phyloP scores from a whole-genome alignment of 1,140 invertebrate genomes.

The Diploscapter pachys region DNA sequence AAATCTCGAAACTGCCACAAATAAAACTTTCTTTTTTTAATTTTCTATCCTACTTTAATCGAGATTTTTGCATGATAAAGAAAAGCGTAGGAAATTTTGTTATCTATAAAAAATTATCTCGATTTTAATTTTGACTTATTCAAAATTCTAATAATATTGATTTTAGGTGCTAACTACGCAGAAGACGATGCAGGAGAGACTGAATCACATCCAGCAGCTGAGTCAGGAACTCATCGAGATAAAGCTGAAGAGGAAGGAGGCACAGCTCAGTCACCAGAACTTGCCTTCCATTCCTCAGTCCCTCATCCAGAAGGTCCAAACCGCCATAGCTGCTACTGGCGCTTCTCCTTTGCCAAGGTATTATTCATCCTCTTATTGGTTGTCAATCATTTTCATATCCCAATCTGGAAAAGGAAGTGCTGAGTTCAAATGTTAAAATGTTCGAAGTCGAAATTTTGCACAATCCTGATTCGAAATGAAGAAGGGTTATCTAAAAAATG shows the following conservation, averaged over 20 bases:
- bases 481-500: too few species aligned
- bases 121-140: too few species aligned
- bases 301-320: constrained; percentile 2
- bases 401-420: too few species aligned
- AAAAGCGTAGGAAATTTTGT: too few species aligned
- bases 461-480: too few species aligned
- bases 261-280: background rate
- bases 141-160: background rate
- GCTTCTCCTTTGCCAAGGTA: background rate
- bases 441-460: too few species aligned
- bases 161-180: background rate
- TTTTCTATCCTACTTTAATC: background rate
- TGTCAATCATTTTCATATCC: too few species aligned
- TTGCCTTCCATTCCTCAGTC: background rate
- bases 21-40: background rate
- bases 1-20: background rate
- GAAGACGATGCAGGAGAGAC: constrained; percentile 2
- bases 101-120: too few species aligned
- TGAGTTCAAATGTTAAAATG: too few species aligned
- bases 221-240: background rate
- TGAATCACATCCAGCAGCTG: background rate
- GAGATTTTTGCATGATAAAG: background rate
- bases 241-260: constrained; percentile 6
- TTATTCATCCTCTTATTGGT: too few species aligned
- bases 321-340: background rate